Base-by-base conservation (phyloP, 2,113 vertebrate genomes). In the Bubo scandiacus region DNA sequence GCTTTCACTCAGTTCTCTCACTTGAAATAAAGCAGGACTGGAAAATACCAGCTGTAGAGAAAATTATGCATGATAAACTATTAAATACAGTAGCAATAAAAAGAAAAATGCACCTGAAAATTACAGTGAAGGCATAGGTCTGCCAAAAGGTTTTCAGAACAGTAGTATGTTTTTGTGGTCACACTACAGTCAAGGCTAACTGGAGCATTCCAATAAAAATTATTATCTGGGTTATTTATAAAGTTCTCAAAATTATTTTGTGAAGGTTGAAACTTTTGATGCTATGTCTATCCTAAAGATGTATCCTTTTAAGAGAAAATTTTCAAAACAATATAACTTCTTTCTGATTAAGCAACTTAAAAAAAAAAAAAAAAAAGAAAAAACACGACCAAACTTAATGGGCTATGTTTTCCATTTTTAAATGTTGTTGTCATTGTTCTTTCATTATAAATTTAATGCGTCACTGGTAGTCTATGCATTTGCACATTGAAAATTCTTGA, bases 1-100 rank as follows among this genome's bases (percentile, higher is more conserved):
- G 36, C 52, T 85, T 87, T 89, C n/a, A 23, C 34, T 87, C 47
- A 75, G 30, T 90, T 81, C 14, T 85, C 34, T 90, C 34, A 40
- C 21, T 85, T 92, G 84, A 93, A 92, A 88, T 92, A 91, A 91
- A 92, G 54, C 89, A 96, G 86, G 92, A 87, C 42, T 92, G 70
- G 84, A 96, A 96, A 96, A 92, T 91, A 79, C 14, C 52, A 85
- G 16, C 54, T 71, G 25, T 54, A 91, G 57, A 88, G 89, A 90
- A 92, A 96, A 94, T 80, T 68, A 65, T 38, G 20, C 10, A 9
- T 75, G 23, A 74, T 58, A 86, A 88, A 89, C 38, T 81, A 63
- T 74, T 80, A 87, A 95, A 90, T 92, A 61, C 43, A 80, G 90
- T 82, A 91, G 93, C 75, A 91, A 92, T 85, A 77, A 85, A 92